Evolutionary conservation across 2,113 vertebrate species (phyloP).

Genomic region (Gallinago jamesoni): DNA sequence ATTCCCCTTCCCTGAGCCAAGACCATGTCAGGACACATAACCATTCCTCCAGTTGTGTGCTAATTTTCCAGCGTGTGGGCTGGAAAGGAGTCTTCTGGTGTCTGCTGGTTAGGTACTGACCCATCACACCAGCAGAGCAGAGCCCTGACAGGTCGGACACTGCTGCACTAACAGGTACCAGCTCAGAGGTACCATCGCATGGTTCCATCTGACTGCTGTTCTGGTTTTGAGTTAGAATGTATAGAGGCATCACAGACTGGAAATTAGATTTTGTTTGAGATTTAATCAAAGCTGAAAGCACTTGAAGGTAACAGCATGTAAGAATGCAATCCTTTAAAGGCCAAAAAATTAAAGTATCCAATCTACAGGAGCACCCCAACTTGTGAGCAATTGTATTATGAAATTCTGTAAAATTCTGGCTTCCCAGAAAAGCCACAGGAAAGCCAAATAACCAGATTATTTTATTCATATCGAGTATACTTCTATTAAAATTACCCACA

Average conservation of each 20-base stretch:
- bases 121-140: not conserved
- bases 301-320: not conserved
- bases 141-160: not conserved
- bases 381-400: not conserved
- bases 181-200: not conserved
- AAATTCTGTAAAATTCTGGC: not conserved
- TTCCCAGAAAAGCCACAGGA: not conserved
- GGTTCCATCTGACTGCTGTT: not conserved
- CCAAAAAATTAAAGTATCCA: not conserved
- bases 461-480: not conserved
- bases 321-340: not conserved
- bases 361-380: not conserved
- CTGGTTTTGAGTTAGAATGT: not conserved
- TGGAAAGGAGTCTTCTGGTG: not conserved
- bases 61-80: not conserved
- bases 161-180: accelerated
- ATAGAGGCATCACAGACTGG: not conserved
- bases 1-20: not conserved
- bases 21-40: not conserved
- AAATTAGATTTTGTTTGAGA: not conserved
- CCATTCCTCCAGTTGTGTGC: not conserved
- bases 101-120: not conserved
- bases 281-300: not conserved
- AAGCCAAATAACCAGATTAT: not conserved
- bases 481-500: not conserved